These are phyloP conservation scores for Osmerus eperlanus DNA, from an alignment of 2,113 vertebrate species.

Conservation along the genomic window DNA sequence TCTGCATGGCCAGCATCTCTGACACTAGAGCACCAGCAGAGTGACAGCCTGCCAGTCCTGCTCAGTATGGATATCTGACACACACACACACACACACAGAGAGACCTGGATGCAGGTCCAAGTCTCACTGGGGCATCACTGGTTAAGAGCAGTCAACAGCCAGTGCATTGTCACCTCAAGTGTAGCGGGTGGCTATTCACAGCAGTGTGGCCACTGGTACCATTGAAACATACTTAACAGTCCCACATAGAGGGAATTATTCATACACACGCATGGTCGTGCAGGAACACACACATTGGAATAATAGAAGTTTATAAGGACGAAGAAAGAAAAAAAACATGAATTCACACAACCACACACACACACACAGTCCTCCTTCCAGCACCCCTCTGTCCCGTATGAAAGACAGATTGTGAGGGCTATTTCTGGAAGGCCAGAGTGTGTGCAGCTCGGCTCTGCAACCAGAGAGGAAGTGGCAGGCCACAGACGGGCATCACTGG, in stretches of 20 bases:
- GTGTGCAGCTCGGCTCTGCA: constrained; percentile 36
- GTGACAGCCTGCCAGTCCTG: too few species aligned
- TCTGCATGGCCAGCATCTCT: not conserved
- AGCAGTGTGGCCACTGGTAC: too few species aligned
- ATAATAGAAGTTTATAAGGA: constrained; percentile 30
- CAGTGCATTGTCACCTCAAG: too few species aligned
- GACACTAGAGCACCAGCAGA: constrained; percentile 20
- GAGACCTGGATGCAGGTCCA: too few species aligned
- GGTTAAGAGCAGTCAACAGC: too few species aligned
- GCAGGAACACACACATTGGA: too few species aligned
- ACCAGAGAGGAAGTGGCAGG: constrained; percentile 57
- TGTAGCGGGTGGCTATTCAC: too few species aligned
- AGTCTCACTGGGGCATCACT: not conserved
- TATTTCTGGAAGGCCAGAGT: constrained; percentile 63
- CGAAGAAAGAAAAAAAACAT: not conserved
- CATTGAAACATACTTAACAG: too few species aligned
- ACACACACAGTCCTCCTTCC: constrained; percentile 24
- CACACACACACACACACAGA: not conserved
- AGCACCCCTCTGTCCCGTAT: constrained; percentile 38
- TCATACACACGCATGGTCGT: too few species aligned
- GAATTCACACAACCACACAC: constrained; percentile 15
- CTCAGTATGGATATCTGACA: not conserved
- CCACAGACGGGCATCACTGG: constrained; percentile 61
- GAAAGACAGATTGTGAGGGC: constrained; percentile 63
- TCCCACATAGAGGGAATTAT: too few species aligned